Percentiles rank a stretch among this genome's conserved stretches.
phyloP scores from a whole-genome alignment of 2,797 vertebrate species.

The Gila robusta region DNA sequence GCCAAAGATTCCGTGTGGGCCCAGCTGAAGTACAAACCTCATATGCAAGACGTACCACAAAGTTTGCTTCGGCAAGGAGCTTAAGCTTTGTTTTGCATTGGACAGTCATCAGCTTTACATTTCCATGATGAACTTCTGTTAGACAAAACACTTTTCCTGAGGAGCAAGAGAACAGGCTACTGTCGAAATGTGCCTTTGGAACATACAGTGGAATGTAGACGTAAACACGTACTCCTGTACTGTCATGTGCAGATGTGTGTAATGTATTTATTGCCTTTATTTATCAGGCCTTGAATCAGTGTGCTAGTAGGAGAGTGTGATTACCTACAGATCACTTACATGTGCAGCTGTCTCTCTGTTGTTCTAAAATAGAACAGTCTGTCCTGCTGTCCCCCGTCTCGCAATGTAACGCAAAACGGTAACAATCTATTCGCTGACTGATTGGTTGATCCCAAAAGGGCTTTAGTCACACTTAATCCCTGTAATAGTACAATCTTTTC shows the following conservation, averaged over 20 bases:
- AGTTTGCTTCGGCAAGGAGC: neutral
- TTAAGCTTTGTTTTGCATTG: neutral
- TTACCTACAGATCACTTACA: constrained; percentile 20
- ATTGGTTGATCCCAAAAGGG: neutral
- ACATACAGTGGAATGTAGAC: constrained; percentile 82
- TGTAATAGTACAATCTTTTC: neutral
- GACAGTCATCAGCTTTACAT: constrained; percentile 28
- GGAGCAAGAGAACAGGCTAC: constrained; percentile 72
- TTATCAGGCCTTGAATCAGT: constrained; percentile 52
- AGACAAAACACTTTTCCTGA: constrained; percentile 47
- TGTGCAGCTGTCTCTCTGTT: constrained; percentile 42
- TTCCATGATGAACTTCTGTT: neutral
- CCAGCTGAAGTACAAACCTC: constrained; percentile 1
- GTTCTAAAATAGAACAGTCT: constrained; percentile 49
- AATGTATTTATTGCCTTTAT: constrained; percentile 67
- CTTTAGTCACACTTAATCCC: constrained; percentile 40
- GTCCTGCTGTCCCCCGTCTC: constrained; percentile 8
- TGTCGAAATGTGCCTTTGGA: constrained; percentile 85
- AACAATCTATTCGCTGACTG: neutral
- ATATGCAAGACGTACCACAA: neutral
- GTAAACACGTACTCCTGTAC: constrained; percentile 74
- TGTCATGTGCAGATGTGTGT: constrained; percentile 55
- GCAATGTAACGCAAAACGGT: neutral
- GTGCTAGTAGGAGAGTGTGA: constrained; percentile 30
- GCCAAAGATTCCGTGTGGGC: neutral